A percentile compares a stretch with the other conserved stretches of the same genome.
Conservation (phyloP, 2,113 vertebrate species). For the Oreotrochilus melanogaster region DNA sequence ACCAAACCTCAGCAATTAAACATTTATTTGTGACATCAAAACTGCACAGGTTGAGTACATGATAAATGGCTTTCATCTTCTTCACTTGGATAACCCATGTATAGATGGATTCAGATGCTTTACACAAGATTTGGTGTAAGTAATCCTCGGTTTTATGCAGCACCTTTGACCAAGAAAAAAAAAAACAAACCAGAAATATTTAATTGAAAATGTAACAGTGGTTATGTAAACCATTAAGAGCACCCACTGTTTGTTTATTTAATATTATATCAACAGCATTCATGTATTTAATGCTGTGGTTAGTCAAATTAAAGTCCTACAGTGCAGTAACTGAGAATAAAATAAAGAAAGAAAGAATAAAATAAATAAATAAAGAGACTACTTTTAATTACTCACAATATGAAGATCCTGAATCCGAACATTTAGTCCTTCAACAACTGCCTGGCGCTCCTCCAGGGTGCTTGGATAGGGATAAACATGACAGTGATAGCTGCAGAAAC, state of each 20-base stretch:
- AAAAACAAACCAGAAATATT: neutral
- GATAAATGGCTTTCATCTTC: slow-evolving; percentile 99
- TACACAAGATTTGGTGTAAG: slow-evolving; percentile 90
- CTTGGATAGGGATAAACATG: slow-evolving; percentile 94
- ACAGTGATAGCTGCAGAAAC: slow-evolving; percentile 89
- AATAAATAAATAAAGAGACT: neutral
- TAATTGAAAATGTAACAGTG: neutral
- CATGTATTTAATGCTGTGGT: neutral
- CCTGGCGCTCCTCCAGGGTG: slow-evolving; percentile 85
- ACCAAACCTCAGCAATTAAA: slow-evolving; percentile 98
- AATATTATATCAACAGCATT: neutral
- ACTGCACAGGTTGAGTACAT: slow-evolving; percentile 95
- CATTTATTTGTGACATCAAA: slow-evolving; percentile 98
- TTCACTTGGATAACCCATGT: slow-evolving; percentile 92
- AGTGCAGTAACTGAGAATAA: neutral
- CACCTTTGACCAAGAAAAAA: slow-evolving; percentile 80
- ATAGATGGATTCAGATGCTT: slow-evolving; percentile 90
- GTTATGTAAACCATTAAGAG: neutral
- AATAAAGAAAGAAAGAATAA: too few species aligned
- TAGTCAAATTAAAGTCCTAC: rapidly evolving
- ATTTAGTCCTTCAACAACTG: slow-evolving; percentile 88
- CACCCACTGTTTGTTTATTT: neutral
- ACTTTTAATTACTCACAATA: slow-evolving; percentile 76
- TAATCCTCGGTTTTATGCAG: slow-evolving; percentile 95
- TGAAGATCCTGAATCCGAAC: slow-evolving; percentile 93